A percentile compares a stretch with the other conserved stretches of the same genome.
Evolutionary conservation across 2,888 invertebrate genomes (phyloP).

Genomic region (Lycaena phlaeas): DNA sequence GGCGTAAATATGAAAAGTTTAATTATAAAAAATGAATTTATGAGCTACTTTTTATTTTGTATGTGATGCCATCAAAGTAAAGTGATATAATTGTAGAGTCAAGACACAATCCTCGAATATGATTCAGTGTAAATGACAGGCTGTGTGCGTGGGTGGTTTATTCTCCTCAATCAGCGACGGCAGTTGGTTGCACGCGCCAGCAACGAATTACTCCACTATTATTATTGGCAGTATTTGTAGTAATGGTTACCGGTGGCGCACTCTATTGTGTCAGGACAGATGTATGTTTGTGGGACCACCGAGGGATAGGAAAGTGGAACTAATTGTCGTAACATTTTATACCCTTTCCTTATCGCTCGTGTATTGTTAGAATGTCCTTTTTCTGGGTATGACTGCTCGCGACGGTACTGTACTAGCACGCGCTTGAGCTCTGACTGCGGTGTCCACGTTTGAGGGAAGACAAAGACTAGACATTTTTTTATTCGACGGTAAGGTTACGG

Average conservation of each 20-base stretch:
- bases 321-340: constrained; percentile 8
- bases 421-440: no score
- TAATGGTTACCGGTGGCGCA: constrained; percentile 27
- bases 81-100: constrained; percentile 3
- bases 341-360: constrained; percentile 1
- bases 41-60: no score
- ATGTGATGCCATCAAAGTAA: neutral
- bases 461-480: no score
- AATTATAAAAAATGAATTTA: no score
- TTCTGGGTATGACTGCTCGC: no score
- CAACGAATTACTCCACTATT: constrained; percentile 30
- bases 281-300: constrained; percentile 26
- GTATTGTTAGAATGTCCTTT: constrained; percentile 1
- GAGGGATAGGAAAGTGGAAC: constrained; percentile 11
- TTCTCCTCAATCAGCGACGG: constrained; percentile 55
- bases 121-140: constrained; percentile 33
- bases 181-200: constrained; percentile 55
- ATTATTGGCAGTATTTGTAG: constrained; percentile 56
- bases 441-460: no score
- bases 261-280: constrained; percentile 23
- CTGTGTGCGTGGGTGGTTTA: constrained; percentile 52
- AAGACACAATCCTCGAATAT: constrained; percentile 3
- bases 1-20: no score
- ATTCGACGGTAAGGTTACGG: no score
- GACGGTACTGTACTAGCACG: no score